phyloP scores from a whole-genome alignment of 2,888 invertebrate genomes.

The Nomada lathburiana region DNA sequence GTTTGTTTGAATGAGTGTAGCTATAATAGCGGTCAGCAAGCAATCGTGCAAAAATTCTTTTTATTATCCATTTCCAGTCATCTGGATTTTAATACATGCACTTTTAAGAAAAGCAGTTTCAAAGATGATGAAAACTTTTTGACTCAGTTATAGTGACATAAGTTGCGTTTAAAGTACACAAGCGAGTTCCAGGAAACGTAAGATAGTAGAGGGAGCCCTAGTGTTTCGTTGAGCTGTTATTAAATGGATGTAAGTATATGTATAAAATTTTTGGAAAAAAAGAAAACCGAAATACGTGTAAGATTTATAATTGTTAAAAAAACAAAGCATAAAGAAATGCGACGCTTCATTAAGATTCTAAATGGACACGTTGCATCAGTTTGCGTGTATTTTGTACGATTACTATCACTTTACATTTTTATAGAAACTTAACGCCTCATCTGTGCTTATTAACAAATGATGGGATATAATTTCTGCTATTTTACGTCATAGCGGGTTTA shows the following conservation, averaged over 20 bases:
- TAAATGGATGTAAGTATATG: slow-evolving; percentile 56
- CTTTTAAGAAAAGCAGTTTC: slow-evolving; percentile 20
- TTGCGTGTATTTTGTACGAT: slow-evolving; percentile 42
- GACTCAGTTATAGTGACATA: slow-evolving; percentile 29
- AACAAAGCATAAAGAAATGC: slow-evolving; percentile 9
- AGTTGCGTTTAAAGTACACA: slow-evolving; percentile 49
- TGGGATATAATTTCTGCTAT: slow-evolving; percentile 38
- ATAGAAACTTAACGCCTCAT: slow-evolving; percentile 51
- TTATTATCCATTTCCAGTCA: slow-evolving; percentile 7
- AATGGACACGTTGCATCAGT: slow-evolving; percentile 22
- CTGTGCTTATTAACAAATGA: slow-evolving; percentile 66
- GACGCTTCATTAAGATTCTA: slow-evolving; percentile 31
- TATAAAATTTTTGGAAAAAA: slow-evolving; percentile 46
- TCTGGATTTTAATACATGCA: slow-evolving; percentile 23
- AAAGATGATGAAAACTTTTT: no score
- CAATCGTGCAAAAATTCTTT: not conserved
- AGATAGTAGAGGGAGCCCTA: slow-evolving; percentile 3
- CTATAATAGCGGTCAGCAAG: no score
- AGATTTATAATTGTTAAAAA: slow-evolving; percentile 46
- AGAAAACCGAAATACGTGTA: slow-evolving; percentile 21
- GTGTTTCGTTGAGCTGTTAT: slow-evolving; percentile 40
- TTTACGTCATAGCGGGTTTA: slow-evolving; percentile 47
- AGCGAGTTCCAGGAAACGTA: slow-evolving; percentile 19
- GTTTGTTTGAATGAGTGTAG: slow-evolving; percentile 11
- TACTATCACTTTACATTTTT: slow-evolving; percentile 40